phyloP scores from a whole-genome alignment of 2,797 vertebrate genomes.

The Petrocephalus sullivani region DNA sequence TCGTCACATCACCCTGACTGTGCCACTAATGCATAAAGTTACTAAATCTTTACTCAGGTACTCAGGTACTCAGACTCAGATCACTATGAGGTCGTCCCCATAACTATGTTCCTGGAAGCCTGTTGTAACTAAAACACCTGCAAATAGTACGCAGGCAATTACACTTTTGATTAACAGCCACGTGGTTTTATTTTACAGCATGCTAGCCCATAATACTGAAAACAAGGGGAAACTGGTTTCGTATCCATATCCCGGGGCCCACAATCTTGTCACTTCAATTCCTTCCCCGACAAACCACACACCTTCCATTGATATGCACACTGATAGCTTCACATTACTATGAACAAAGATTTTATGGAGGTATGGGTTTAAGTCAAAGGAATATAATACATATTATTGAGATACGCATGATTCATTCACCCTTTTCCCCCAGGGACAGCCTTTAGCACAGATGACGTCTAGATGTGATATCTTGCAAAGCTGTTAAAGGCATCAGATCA shows the following conservation, averaged over 20 bases:
- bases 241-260: background rate
- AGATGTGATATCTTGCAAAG: background rate
- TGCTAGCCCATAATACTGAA: slow-evolving; percentile 1
- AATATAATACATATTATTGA: slow-evolving; percentile 6
- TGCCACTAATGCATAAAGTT: background rate
- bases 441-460: background rate
- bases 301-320: background rate
- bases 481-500: slow-evolving; percentile 6
- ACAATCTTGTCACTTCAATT: background rate
- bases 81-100: background rate
- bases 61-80: background rate
- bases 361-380: background rate
- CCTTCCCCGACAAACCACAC: background rate
- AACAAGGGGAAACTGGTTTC: background rate
- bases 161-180: background rate
- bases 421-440: background rate
- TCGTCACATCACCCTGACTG: background rate
- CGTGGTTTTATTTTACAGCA: background rate
- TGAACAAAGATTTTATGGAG: slow-evolving; percentile 6
- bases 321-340: slow-evolving; percentile 2
- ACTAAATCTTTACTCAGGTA: background rate
- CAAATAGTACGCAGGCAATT: background rate
- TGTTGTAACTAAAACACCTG: slow-evolving; percentile 5
- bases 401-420: background rate
- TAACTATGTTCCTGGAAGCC: background rate